These are phyloP conservation scores for Carapus acus DNA, from an alignment of 2,797 vertebrate species.

Conservation along the genomic window DNA sequence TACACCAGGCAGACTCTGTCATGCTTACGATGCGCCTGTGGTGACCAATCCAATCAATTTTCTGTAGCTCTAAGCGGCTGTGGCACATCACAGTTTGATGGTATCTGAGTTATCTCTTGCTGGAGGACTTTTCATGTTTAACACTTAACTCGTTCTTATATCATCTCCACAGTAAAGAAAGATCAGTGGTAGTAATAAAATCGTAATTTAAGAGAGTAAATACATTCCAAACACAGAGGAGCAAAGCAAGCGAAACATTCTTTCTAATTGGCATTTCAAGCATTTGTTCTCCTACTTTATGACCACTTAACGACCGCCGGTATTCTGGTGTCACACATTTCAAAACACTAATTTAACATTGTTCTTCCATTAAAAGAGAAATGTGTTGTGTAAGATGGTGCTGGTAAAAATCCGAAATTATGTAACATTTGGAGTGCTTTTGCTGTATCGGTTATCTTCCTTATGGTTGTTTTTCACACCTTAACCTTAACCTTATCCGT, in stretches of 20 bases:
- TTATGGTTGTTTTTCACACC: too few relatives aligned
- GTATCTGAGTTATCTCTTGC: constrained; percentile 30
- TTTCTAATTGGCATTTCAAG: constrained; percentile 6
- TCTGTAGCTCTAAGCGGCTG: constrained; percentile 26
- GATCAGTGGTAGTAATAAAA: constrained; percentile 12
- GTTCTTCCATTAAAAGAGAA: neutral
- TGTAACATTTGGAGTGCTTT: too few relatives aligned
- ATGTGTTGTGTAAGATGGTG: neutral
- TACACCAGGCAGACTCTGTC: constrained; percentile 41
- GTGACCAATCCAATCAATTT: constrained; percentile 49
- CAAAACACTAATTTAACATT: neutral
- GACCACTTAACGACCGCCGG: neutral
- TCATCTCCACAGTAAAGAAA: constrained; percentile 24
- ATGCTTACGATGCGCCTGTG: constrained; percentile 21
- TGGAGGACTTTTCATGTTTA: constrained; percentile 28
- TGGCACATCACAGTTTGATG: constrained; percentile 33
- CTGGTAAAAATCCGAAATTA: neutral
- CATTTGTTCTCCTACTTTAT: constrained; percentile 5
- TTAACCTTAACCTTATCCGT: too few relatives aligned
- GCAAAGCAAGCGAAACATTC: constrained; percentile 9
- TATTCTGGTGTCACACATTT: neutral
- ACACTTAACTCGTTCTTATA: constrained; percentile 40
- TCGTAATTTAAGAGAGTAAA: neutral
- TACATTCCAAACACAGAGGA: neutral
- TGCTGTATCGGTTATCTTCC: too few relatives aligned